Evolutionary conservation across 2,888 invertebrate genomes (phyloP), one percentile per base, ranked within the genome.

Genomic region (Drosophila picticornis): DNA sequence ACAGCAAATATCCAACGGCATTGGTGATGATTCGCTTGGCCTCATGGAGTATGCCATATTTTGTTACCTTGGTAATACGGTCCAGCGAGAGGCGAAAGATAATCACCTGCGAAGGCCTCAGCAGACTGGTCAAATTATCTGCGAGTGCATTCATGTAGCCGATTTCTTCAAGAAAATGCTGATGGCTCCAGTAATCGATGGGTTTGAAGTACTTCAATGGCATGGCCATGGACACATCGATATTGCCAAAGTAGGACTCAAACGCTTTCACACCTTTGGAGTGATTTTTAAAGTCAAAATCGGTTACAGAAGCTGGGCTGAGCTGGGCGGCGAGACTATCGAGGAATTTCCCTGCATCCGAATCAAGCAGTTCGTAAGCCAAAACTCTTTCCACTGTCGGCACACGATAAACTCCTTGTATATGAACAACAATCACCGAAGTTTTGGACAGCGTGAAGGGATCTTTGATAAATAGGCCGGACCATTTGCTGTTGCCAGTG

Each of bases 381-480:
- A 83, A 90, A 1, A 70, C 68, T 31, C 67, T 70, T 4, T 36
- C 3, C 56, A 65, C 59, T 0, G 88, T 51, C 22, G 75, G 56
- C 1, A 91, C 69, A 90, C 93, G 90, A 92, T 94, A 84, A 4
- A 96, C 93, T 31, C 97, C 97, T 92, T 96, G 96, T 46, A 97
- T 94, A 53, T 95, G 94, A 7, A 97, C 93, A 36, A 95, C 95
- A 9, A 97, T 95, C 6, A 95, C 94, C 25, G 95, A 95, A 0
- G 38, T 65, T 90, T 96, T 95, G 11, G 96, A 95, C 52, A 96
- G 94, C 65, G 94, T 93, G 83, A 97, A 97, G 0, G 96, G 97
- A 93, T 96, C 94, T 0, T 91, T 92, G 31, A 97, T 94, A 60
- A 93, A 94, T 77, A 97, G 91, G 11, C 96, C 96, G 76, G 94